These are phyloP conservation scores for Falco rusticolus DNA, from an alignment of 2,797 vertebrate genomes.

Conservation along the genomic window DNA sequence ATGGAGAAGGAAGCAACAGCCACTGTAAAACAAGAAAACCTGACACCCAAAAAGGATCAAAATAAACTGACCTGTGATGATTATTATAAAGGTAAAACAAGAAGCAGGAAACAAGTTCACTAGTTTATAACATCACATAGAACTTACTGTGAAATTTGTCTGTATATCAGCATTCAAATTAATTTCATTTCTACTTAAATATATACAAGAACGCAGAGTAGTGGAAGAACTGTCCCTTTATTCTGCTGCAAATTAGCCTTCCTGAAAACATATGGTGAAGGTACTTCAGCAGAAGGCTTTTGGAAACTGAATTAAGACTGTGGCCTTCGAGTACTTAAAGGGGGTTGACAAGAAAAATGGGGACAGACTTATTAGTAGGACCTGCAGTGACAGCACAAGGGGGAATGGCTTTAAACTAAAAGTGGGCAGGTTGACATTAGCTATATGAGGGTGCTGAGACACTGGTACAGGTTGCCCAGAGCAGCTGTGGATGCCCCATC, in stretches of 20 bases:
- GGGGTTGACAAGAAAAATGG: too few species aligned
- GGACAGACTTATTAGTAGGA: too few species aligned
- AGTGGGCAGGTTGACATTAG: too few species aligned
- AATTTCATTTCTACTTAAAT: neutral
- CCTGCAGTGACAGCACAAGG: too few species aligned
- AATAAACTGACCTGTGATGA: fast-evolving
- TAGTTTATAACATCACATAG: neutral
- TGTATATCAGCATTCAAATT: neutral
- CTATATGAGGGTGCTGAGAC: too few species aligned
- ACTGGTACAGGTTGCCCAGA: too few species aligned
- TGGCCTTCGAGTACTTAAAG: too few species aligned
- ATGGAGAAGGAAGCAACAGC: fast-evolving
- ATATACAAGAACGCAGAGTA: fast-evolving
- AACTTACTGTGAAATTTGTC: neutral
- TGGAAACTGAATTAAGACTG: neutral
- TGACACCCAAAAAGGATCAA: neutral
- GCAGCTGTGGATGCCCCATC: too few species aligned
- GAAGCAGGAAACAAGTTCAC: neutral
- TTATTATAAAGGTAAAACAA: fast-evolving
- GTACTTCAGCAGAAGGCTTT: neutral
- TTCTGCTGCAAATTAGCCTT: neutral
- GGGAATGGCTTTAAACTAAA: too few species aligned
- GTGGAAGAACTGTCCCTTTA: neutral
- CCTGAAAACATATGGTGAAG: neutral
- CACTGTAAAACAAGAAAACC: neutral